These are phyloP conservation scores for Dryobota labecula DNA, from an alignment of 2,888 invertebrate genomes.

Conservation along the genomic window DNA sequence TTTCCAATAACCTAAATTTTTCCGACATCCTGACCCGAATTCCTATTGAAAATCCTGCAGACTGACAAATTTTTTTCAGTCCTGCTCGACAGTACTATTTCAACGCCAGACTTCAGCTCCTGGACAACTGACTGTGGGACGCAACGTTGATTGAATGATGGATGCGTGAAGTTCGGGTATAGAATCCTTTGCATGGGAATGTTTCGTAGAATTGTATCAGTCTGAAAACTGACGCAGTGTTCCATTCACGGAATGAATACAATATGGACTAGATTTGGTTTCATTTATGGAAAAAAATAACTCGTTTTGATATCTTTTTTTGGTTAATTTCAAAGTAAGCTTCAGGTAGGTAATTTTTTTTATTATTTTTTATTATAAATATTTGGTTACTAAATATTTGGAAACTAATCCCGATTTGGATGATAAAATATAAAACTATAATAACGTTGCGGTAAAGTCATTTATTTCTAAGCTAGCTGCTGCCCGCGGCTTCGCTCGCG, in stretches of 20 bases:
- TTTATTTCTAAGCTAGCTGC: no score
- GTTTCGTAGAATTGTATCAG: neutral
- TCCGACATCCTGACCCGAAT: neutral
- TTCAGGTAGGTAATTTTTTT: neutral
- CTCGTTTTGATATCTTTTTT: neutral
- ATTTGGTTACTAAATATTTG: neutral
- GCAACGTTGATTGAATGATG: slow-evolving; percentile 40
- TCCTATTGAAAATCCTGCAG: slow-evolving; percentile 6
- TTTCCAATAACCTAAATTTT: slow-evolving; percentile 4
- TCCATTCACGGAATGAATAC: neutral
- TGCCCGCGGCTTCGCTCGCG: no score
- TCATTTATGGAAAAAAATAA: neutral
- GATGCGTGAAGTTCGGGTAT: slow-evolving; percentile 26
- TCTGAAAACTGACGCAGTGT: neutral
- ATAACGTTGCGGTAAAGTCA: neutral
- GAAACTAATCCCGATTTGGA: neutral
- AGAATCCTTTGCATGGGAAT: neutral
- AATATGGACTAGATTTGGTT: neutral
- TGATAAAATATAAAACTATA: neutral
- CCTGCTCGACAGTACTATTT: slow-evolving; percentile 29
- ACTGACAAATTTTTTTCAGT: slow-evolving; percentile 31
- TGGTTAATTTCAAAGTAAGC: neutral
- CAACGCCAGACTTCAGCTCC: slow-evolving; percentile 10
- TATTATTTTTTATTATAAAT: no score
- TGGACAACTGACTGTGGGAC: slow-evolving; percentile 25